Evolutionary conservation across 2,888 invertebrate species (phyloP).

Genomic region (Drosophila heteroneura): DNA sequence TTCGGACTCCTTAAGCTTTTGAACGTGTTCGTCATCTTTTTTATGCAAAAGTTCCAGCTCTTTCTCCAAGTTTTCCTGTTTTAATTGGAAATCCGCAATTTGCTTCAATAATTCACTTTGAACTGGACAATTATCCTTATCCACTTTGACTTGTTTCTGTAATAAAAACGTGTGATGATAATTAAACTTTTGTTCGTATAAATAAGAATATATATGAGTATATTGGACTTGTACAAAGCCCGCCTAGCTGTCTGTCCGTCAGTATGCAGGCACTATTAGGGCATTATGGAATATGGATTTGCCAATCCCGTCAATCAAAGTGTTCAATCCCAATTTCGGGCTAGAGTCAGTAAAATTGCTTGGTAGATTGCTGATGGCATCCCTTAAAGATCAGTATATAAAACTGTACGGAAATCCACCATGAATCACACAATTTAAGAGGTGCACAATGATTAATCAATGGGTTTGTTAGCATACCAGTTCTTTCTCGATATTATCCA

Average conservation of each 20-base stretch:
- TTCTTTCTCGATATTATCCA: not conserved
- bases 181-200: not conserved
- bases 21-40: not conserved
- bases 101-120: not conserved
- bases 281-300: not conserved
- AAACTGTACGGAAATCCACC: no score
- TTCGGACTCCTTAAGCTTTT: not conserved
- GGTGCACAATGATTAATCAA: no score
- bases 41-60: not conserved
- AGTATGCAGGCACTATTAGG: no score
- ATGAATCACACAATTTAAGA: no score
- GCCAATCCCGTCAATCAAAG: not conserved
- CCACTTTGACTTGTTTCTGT: not conserved
- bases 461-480: not conserved
- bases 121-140: not conserved
- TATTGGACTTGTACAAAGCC: no score
- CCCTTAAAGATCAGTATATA: no score
- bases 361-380: not conserved
- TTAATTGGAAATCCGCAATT: not conserved
- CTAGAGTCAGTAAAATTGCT: not conserved
- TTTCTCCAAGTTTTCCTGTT: not conserved
- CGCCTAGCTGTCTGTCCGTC: no score
- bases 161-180: not conserved
- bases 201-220: no score
- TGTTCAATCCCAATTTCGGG: not conserved